Conservation (phyloP, 2,888 invertebrate genomes). For the Mylabris sibirica region DNA sequence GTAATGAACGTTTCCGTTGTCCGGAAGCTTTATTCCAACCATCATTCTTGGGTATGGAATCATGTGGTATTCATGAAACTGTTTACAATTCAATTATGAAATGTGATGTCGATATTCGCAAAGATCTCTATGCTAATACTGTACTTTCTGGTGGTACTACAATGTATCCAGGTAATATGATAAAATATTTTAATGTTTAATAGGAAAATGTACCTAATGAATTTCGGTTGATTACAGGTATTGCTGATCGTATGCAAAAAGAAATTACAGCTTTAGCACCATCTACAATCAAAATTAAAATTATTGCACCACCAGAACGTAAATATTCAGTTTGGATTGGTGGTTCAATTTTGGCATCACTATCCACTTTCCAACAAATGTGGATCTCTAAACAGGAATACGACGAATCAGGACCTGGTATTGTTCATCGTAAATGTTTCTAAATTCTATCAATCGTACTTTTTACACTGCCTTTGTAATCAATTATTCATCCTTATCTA, state of each 20-base stretch:
- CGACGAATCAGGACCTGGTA: slow-evolving; percentile 84
- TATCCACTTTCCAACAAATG: slow-evolving; percentile 91
- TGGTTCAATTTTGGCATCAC: slow-evolving; percentile 86
- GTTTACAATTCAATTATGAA: slow-evolving; percentile 78
- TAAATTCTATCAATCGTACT: slow-evolving; percentile 57
- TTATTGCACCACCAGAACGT: slow-evolving; percentile 90
- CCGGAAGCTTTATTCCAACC: slow-evolving; percentile 73
- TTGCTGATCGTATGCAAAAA: slow-evolving; percentile 90
- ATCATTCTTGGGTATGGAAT: slow-evolving; percentile 70
- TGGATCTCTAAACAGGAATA: slow-evolving; percentile 92
- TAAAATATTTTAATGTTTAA: slow-evolving; percentile 63
- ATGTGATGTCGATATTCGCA: slow-evolving; percentile 75
- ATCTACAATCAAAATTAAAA: slow-evolving; percentile 94
- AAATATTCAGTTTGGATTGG: slow-evolving; percentile 93
- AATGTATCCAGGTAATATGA: slow-evolving; percentile 77
- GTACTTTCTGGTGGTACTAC: slow-evolving; percentile 70
- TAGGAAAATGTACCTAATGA: slow-evolving; percentile 61
- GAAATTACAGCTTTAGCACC: slow-evolving; percentile 90
- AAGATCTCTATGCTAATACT: slow-evolving; percentile 74
- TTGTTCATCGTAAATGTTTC: slow-evolving; percentile 79
- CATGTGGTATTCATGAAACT: slow-evolving; percentile 67
- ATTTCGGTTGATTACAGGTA: slow-evolving; percentile 54
- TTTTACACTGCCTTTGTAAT: slow-evolving; percentile 8
- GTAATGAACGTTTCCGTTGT: slow-evolving; percentile 71
- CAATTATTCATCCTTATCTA: neutral